These are phyloP conservation scores for Linnaemya tessellans DNA, from an alignment of 2,888 invertebrate genomes.

Conservation along the genomic window DNA sequence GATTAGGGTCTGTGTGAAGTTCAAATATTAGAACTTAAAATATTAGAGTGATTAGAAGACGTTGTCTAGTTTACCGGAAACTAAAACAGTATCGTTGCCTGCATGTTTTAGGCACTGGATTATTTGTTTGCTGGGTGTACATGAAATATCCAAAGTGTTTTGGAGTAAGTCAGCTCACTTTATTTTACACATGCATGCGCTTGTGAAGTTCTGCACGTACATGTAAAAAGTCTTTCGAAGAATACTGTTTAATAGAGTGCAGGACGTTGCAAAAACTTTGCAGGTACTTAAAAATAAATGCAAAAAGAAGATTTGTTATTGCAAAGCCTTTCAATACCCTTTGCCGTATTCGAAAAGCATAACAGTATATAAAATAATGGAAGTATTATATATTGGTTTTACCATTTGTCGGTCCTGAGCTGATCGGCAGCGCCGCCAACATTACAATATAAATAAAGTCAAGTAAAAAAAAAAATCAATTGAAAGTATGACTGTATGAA, in stretches of 20 bases:
- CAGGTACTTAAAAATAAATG: background rate
- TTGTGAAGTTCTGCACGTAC: background rate
- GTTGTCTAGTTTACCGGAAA: no score
- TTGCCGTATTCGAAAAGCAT: background rate
- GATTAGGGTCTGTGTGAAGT: no score
- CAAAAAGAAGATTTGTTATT: background rate
- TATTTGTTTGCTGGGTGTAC: background rate
- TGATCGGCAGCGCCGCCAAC: background rate
- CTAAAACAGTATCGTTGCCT: no score
- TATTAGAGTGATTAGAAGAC: no score
- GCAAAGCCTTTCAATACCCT: background rate
- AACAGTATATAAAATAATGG: background rate
- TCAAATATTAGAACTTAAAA: no score
- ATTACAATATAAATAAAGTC: no score
- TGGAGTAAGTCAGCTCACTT: background rate
- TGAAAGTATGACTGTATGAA: no score
- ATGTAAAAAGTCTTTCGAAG: background rate
- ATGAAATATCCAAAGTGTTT: background rate
- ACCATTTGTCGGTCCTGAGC: background rate
- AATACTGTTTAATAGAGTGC: background rate
- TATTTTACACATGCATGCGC: background rate
- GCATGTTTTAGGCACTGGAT: no score
- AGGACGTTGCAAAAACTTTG: background rate
- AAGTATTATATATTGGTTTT: background rate
- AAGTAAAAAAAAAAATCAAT: background rate